Evolutionary conservation across 2,113 vertebrate species (phyloP).

Genomic region (Monarcha castaneiventris): DNA sequence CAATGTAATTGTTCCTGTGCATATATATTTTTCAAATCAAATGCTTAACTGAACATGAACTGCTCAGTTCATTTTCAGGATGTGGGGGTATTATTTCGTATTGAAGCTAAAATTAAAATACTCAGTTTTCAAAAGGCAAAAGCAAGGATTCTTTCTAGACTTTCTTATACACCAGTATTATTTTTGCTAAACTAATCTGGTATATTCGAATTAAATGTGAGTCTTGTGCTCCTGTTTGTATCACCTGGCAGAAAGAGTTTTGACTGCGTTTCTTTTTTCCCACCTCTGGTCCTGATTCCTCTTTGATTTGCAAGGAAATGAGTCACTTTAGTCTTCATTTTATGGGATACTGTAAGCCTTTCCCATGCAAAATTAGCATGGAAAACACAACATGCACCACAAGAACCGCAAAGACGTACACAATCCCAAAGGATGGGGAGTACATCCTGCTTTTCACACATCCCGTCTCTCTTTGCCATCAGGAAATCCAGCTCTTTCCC

Average conservation of each 20-base stretch:
- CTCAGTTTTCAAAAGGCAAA: background rate
- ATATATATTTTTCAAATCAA: background rate
- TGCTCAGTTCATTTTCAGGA: background rate
- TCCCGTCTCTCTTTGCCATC: rapidly evolving
- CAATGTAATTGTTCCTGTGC: background rate
- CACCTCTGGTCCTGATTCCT: background rate
- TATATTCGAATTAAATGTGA: background rate
- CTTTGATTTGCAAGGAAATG: background rate
- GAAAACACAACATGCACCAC: background rate
- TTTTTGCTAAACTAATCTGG: background rate
- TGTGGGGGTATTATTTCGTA: background rate
- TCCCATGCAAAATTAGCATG: background rate
- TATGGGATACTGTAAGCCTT: background rate
- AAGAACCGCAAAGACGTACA: rapidly evolving
- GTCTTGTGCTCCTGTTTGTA: background rate
- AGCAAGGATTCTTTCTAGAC: background rate
- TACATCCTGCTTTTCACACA: background rate
- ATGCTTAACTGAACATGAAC: background rate
- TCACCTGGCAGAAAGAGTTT: background rate
- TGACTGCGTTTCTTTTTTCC: background rate
- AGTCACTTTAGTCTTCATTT: background rate
- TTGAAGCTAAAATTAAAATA: constrained; percentile 19
- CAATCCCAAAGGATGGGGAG: background rate
- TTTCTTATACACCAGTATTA: background rate
- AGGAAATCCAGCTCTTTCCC: background rate